These are phyloP conservation scores for Drosophila subpulchrella DNA, from an alignment of 1,140 invertebrate species.

Conservation along the genomic window DNA sequence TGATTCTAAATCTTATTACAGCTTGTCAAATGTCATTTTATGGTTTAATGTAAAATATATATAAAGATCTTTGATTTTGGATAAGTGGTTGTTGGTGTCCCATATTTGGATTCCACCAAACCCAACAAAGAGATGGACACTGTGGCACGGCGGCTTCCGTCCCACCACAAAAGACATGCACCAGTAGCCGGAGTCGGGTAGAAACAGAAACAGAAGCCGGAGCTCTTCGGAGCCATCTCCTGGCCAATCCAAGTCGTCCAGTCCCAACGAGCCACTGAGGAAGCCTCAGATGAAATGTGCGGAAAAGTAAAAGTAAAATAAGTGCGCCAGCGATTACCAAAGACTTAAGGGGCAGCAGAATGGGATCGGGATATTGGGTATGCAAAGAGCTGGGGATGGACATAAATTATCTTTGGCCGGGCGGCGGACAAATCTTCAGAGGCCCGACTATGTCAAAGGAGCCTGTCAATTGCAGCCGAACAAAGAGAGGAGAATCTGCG, in stretches of 20 bases:
- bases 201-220: slow-evolving; percentile 46
- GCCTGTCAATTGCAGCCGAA: slow-evolving; percentile 57
- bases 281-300: slow-evolving; percentile 40
- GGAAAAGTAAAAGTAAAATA: slow-evolving; percentile 78
- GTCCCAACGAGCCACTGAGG: slow-evolving; percentile 27
- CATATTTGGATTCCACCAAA: no score
- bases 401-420: slow-evolving; percentile 77
- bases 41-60: no score
- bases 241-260: slow-evolving; percentile 16
- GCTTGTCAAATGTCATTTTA: no score
- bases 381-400: slow-evolving; percentile 56
- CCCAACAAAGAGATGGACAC: slow-evolving; percentile 7
- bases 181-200: slow-evolving; percentile 37
- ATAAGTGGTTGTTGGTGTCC: no score
- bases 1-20: no score
- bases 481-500: slow-evolving; percentile 16
- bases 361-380: slow-evolving; percentile 19
- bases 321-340: slow-evolving; percentile 41
- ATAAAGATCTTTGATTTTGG: no score
- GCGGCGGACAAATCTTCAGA: slow-evolving; percentile 75
- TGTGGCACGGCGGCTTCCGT: slow-evolving; percentile 32
- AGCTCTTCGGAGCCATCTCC: slow-evolving; percentile 5
- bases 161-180: slow-evolving; percentile 29
- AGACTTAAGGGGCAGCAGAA: slow-evolving; percentile 1
- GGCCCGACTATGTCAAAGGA: slow-evolving; percentile 40